These are phyloP conservation scores for Cheilosia grossa DNA, from an alignment of 2,888 invertebrate species.

Conservation along the genomic window DNA sequence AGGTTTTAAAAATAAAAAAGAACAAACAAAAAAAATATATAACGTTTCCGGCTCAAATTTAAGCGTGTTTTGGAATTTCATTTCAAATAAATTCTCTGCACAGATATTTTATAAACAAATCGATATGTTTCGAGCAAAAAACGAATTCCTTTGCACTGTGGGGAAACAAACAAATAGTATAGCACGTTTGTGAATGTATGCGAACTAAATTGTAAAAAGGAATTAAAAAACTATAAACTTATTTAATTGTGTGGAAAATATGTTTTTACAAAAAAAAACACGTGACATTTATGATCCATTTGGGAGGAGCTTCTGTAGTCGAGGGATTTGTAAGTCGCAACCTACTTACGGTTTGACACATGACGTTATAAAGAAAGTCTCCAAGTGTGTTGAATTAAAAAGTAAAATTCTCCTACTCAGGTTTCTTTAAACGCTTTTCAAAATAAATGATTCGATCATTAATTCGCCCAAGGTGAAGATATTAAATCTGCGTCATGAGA, in stretches of 20 bases:
- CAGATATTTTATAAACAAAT: slow-evolving; percentile 45
- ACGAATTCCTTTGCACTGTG: not conserved
- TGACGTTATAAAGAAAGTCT: not conserved
- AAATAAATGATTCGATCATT: slow-evolving; percentile 5
- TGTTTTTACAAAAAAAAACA: slow-evolving; percentile 8
- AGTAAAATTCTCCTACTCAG: not conserved
- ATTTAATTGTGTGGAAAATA: slow-evolving; percentile 31
- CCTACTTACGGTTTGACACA: slow-evolving; percentile 16
- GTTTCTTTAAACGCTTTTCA: not conserved
- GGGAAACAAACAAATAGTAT: slow-evolving; percentile 10
- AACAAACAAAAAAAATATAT: slow-evolving; percentile 34
- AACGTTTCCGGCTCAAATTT: slow-evolving; percentile 58
- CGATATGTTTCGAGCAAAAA: slow-evolving; percentile 7
- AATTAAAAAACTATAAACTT: slow-evolving; percentile 56
- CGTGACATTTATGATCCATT: slow-evolving; percentile 38
- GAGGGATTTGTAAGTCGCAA: slow-evolving; percentile 4
- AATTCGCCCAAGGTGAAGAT: slow-evolving; percentile 5
- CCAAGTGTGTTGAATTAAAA: not conserved
- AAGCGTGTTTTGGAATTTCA: slow-evolving; percentile 58
- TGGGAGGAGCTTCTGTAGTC: not conserved
- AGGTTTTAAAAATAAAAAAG: slow-evolving; percentile 61
- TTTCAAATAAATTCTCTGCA: slow-evolving; percentile 54
- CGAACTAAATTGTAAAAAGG: not conserved
- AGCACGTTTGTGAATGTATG: too few species aligned
- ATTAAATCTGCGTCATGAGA: slow-evolving; percentile 11